Evolutionary conservation across 2,797 vertebrate genomes (phyloP), one percentile per base, ranked within the genome.

Genomic region (Hydrophis major): DNA sequence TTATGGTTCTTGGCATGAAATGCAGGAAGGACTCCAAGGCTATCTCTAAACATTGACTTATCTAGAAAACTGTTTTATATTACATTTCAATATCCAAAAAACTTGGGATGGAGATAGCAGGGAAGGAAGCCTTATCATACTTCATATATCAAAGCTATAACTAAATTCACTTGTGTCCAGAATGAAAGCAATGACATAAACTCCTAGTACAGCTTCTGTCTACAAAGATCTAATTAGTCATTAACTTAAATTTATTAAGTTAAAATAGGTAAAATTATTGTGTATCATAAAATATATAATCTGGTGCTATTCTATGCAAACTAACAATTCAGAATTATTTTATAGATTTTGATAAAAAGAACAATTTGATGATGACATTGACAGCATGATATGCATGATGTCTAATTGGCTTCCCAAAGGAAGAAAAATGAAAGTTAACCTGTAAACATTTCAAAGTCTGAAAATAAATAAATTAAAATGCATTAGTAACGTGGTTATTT

Each of bases 211-310:
- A 94, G 42, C 0, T 27, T 25, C 91, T 5, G 0, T 92, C 53
- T 88, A 91, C 55, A 90, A 66, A 92, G 12, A 60, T 93, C 90
- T 61, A 96, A 97, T 95, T 96, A 96, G 94, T 89, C 87, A 94
- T 96, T 95, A 96, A 95, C 92, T 57, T 93, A 94, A 92, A 95
- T 95, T 96, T 95, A 96, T 96, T 92, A 95, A 94, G 94, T 95
- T 96, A 93, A 96, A 89, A 96, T 63, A 92, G 95, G 95, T 93
- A 97, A 96, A 96, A 97, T 96, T 94, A 96, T 91, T 96, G 95
- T 53, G 50, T 0, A 3, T 22, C 95, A 95, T 55, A 93, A 86
- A 93, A 88, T 92, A 87, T 96, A 95, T 95, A 94, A 90, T 1
- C 0, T 1, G 89, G 20, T 92, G 95, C 59, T 94, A 42, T 92